Base-by-base conservation (phyloP, 1,140 invertebrate species). In the Polyergus mexicanus region DNA sequence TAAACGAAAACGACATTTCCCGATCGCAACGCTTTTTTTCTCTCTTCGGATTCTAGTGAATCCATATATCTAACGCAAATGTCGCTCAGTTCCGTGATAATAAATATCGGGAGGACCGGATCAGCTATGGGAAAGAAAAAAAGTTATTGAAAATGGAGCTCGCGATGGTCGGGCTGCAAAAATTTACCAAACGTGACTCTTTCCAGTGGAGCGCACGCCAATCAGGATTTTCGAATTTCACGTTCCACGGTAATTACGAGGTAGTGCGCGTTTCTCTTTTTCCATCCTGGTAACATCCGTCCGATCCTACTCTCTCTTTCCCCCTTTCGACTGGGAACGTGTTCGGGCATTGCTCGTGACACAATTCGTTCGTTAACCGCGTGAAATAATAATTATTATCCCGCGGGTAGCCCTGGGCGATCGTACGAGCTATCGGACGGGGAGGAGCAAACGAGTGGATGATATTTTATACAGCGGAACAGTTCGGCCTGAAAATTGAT, bases 281-380 rank as follows among this genome's bases (percentile, higher is more conserved):
- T 68, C 16, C 69, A 25, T 74, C 47, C 80, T 81, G 44, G 44
- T 66, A 72, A 62, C 19, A 35, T 35, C 19, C 66, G 22, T n/a
- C 28, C 41, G n/a, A n/a, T 10, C 38, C 62, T 41, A 68, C 22
- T 60, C 54, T 11, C 28, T 38, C 22, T 41, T 22, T 19, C 5
- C 28, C 56, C 10, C 41, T 22, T 3, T 13, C 51, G 60, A 38
- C 25, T 25, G 35, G 35, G 25, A 68, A 69, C 75, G 72, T 63
- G 81, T 83, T 75, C 54, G 71, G 56, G 19, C 88, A 80, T 72
- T 91, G 89, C 75, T 85, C 85, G 56, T 92, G 92, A 91, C 91
- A 92, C 91, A 91, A 92, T 92, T 91, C 91, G 89, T 92, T 92
- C 92, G 91, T 92, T 92, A 92, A 92, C 89, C 90, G 84, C 90